Evolutionary conservation across 2,113 vertebrate species (phyloP), one percentile per base, ranked within the genome.

Genomic region (Cyprinodon tularosa): DNA sequence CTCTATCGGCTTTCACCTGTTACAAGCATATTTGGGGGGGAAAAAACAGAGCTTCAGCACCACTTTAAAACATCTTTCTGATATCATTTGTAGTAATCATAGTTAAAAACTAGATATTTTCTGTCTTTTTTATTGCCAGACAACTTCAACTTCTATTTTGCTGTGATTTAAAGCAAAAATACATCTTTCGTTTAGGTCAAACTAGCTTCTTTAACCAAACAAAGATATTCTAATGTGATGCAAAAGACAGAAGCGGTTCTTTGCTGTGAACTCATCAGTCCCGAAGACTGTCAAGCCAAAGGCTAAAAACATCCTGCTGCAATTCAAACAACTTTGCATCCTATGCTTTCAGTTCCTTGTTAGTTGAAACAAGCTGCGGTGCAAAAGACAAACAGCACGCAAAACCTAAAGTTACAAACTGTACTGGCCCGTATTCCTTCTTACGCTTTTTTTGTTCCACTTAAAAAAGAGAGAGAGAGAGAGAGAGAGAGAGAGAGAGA

Each of bases 1-100:
- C 74, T 62, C 45, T 65, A 62, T 45, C 6, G 9, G 20, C 50
- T 20, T 74, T 77, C 85, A 88, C 87, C 87, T 89, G 85, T 57
- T 57, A 20, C 20, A 6, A 57, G 50, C 17, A 57, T 20, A 15
- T 57, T 5, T 57, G 20, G 20, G 50, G 29, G 29, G 29, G 1
- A 29, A 57, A 17, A n/a, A n/a, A n/a, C 8, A 5, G 17, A 57
- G 50, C 50, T 9, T 57, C 20, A 57, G 17, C 6, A 57, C 20
- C 20, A n/a, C 50, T 20, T 57, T 53, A 7, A 17, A 53, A 17
- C 14, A 1, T 53, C 1, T 8, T 53, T 14, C 29, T 29, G 29
- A 29, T 29, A 53, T 20, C 8, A 17, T 17, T 53, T 5, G 48
- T 53, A 5, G 1, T 53, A 53, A 53, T 53, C 17, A 17, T 2